These are phyloP conservation scores for Hippopotamus amphibius DNA, from an alignment of 2,113 vertebrate genomes.

Conservation along the genomic window DNA sequence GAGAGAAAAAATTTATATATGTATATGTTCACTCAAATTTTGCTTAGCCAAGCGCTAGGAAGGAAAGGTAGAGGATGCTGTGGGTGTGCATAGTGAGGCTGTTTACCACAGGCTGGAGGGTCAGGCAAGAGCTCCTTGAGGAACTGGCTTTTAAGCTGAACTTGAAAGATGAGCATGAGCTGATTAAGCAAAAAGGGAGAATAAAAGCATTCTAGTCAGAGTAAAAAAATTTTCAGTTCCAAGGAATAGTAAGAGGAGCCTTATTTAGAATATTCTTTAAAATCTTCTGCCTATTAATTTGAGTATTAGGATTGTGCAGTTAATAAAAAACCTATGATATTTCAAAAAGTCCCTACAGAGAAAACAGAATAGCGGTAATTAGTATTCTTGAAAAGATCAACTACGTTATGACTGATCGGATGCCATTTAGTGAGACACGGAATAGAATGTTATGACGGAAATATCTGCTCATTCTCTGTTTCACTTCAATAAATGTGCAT, in stretches of 20 bases:
- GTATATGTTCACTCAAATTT: slow-evolving; percentile 8
- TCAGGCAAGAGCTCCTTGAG: background rate
- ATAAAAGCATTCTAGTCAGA: background rate
- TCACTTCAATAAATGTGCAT: background rate
- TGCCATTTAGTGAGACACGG: background rate
- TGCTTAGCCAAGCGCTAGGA: background rate
- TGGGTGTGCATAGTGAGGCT: background rate
- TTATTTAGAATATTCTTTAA: background rate
- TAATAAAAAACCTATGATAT: background rate
- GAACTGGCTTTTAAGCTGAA: background rate
- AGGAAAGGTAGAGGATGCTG: background rate
- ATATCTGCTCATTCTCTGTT: background rate
- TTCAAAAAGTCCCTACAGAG: background rate
- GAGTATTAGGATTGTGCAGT: background rate
- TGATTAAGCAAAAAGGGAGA: background rate
- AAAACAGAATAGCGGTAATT: background rate
- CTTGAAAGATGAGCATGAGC: slow-evolving; percentile 7
- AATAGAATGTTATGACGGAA: background rate
- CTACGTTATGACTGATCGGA: background rate
- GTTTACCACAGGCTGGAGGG: background rate
- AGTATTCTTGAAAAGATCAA: background rate
- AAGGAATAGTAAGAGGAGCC: background rate
- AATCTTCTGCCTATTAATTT: background rate
- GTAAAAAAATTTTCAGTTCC: background rate
- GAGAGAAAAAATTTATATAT: background rate